Conservation (phyloP, 2,113 vertebrate species). For the Ptilonorhynchus violaceus region DNA sequence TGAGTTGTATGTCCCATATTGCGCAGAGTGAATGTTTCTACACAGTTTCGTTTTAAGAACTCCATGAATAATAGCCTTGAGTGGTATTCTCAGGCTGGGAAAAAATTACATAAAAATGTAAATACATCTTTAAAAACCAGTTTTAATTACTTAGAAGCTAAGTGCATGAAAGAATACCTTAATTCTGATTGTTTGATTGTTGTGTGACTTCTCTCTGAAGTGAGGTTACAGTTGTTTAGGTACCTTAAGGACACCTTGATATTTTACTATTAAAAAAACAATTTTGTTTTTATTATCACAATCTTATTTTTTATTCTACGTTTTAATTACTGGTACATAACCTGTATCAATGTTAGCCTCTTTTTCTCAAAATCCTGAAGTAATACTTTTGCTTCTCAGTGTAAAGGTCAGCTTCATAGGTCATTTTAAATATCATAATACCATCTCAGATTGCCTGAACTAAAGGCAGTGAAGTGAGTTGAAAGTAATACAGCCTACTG, state of each 20-base stretch:
- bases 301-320: neutral
- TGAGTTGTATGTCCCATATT: neutral
- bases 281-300: neutral
- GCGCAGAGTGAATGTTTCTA: neutral
- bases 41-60: neutral
- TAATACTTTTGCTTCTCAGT: neutral
- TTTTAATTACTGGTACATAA: neutral
- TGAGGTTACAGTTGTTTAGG: neutral
- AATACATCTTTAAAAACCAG: neutral
- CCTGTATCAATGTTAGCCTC: neutral
- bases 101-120: neutral
- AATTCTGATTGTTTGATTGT: neutral
- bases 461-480: neutral
- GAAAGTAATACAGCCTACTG: neutral
- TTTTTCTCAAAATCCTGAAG: neutral
- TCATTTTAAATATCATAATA: neutral
- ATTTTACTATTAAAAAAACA: neutral
- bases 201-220: neutral
- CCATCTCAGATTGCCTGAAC: neutral
- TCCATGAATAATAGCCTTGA: neutral
- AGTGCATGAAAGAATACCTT: neutral
- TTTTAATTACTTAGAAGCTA: conserved; percentile 16
- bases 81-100: neutral
- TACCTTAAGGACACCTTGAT: neutral
- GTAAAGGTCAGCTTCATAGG: neutral